Evolutionary conservation across 2,888 invertebrate genomes (phyloP), one percentile per base, ranked within the genome.

Genomic region (Drosophila bunnanda): DNA sequence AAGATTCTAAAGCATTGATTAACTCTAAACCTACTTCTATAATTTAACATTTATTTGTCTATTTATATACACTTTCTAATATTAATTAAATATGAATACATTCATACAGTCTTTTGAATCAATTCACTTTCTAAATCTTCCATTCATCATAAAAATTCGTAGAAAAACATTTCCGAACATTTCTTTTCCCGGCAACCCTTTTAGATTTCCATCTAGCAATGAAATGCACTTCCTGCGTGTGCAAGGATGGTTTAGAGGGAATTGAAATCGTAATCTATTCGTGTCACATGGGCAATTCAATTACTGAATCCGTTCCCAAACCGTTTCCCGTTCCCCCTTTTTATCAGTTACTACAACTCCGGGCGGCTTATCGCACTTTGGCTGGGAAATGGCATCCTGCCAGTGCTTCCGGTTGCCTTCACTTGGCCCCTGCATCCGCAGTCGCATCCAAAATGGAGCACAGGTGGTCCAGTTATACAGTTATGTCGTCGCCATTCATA

Each of bases 271-370:
- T 75, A 79, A 71, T 85, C 75, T 74, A 83, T 85, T 85, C 85
- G 79, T 82, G 83, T 83, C 85, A 81, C 85, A 82, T 78, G 48
- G 71, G 74, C 80, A 78, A 84, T 84, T 79, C 70, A 84, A 83
- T 79, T 84, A 76, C 66, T 48, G 36, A 82, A 77, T 70, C 61
- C 56, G 61, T 36, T 52, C 56, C 50, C 20, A 1, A 30, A 32
- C 20, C 50, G 15, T 15, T 52, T 50, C 20, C 50, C 50, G 32
- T 62, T 53, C 67, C 65, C 48, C 22, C 53, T 56, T 43, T 38
- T 43, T 38, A 38, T 53, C 46, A 55, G 59, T 57, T 39, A 53
- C 46, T 9, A 4, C 43, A 59, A 36, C 54, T 46, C 46, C 57
- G 41, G 61, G 39, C 32, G 73, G 76, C 80, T 84, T 82, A 80